Conservation (phyloP, 2,888 invertebrate genomes). For the Celastrina argiolus region DNA sequence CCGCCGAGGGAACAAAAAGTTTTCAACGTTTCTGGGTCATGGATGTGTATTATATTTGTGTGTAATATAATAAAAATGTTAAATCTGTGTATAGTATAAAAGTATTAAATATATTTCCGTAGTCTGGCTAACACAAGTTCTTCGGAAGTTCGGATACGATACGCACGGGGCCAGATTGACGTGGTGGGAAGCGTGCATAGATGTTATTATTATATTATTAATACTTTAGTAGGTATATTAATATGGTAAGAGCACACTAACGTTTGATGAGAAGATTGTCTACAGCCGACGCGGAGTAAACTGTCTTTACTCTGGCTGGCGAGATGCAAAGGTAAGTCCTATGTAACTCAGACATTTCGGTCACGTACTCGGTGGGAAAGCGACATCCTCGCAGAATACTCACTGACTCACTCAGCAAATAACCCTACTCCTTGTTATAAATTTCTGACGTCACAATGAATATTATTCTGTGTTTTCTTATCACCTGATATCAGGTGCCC, state of each 20-base stretch:
- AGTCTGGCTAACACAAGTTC: too few relatives aligned
- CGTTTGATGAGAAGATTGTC: not conserved
- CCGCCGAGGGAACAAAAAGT: too few relatives aligned
- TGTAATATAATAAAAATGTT: too few relatives aligned
- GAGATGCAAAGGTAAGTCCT: slow-evolving; percentile 4
- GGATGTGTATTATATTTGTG: too few relatives aligned
- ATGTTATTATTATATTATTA: too few relatives aligned
- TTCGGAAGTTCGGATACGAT: too few relatives aligned
- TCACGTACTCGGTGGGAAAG: slow-evolving; percentile 15
- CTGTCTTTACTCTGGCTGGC: not conserved
- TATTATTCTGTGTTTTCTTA: not conserved
- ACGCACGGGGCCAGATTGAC: too few relatives aligned
- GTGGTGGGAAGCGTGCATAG: too few relatives aligned
- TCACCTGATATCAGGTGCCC: not conserved
- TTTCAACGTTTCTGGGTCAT: too few relatives aligned
- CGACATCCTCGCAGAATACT: not conserved
- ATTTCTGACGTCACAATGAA: slow-evolving; percentile 3
- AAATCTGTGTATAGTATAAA: too few relatives aligned
- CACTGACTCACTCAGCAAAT: slow-evolving; percentile 21
- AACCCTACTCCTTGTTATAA: slow-evolving; percentile 20
- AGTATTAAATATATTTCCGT: too few relatives aligned
- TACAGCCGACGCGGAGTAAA: not conserved
- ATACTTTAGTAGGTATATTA: too few relatives aligned
- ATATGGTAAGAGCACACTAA: not conserved
- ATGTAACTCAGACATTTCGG: slow-evolving; percentile 1